Conservation (phyloP, 2,888 invertebrate species). For the Pterostichus madidus region DNA sequence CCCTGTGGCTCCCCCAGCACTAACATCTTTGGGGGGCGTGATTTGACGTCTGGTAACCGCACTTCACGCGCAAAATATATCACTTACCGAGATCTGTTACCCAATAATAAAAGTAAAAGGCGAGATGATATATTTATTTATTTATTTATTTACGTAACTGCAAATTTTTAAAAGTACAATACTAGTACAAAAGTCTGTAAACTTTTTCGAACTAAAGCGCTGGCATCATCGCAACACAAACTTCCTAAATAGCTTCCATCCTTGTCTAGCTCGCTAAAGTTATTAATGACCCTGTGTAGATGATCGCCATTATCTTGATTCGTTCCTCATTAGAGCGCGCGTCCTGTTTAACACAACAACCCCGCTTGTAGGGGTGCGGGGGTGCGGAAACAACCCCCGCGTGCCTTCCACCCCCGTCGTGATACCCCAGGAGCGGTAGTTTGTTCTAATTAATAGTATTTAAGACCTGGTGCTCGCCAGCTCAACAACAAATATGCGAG, state of each 20-base stretch:
- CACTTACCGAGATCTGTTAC: too few species aligned
- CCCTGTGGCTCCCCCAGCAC: too few species aligned
- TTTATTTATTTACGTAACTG: too few species aligned
- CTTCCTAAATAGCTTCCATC: not conserved
- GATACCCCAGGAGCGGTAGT: not conserved
- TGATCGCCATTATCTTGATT: constrained; percentile 70
- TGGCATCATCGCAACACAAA: too few species aligned
- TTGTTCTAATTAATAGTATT: constrained; percentile 59
- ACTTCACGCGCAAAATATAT: too few species aligned
- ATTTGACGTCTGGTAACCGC: too few species aligned
- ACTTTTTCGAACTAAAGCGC: too few species aligned
- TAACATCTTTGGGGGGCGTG: too few species aligned
- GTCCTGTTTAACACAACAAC: constrained; percentile 40
- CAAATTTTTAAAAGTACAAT: too few species aligned
- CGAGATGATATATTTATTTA: too few species aligned
- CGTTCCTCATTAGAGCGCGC: constrained; percentile 68
- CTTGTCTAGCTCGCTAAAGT: constrained; percentile 54
- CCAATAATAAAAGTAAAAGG: too few species aligned
- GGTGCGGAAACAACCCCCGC: constrained; percentile 9
- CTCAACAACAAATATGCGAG: constrained; percentile 39
- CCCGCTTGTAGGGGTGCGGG: not conserved
- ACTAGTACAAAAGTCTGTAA: too few species aligned
- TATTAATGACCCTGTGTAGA: constrained; percentile 69
- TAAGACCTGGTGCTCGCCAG: constrained; percentile 1
- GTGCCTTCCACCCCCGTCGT: not conserved